Base-by-base conservation (phyloP, 2,113 vertebrate genomes). In the Corydoras maculifer region DNA sequence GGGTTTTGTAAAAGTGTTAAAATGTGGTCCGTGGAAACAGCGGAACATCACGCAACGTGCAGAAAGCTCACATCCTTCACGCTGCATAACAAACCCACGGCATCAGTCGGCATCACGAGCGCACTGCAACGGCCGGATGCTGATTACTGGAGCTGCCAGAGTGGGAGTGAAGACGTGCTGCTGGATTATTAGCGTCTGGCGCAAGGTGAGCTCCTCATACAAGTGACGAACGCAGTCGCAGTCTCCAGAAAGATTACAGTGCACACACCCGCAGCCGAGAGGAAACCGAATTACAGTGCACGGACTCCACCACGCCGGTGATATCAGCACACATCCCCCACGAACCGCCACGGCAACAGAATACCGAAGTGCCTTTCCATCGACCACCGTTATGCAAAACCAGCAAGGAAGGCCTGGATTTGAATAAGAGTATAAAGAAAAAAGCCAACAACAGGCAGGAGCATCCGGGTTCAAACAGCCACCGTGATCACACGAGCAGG, bases 11-110 rank as follows among this genome's bases (percentile, higher is more conserved):
- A 63, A 58, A 18, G 30, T 13, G 18, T 30, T 53, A 65, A 54
- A 68, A 77, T 43, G 70, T 69, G 65, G 65, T 65, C 70, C 29
- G 70, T 65, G 32, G 66, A 55, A 35, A 65, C 69, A 70, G 62
- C 15, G 58, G 54, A 65, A 60, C 70, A 72, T 51, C 55, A 51
- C 70, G 59, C 70, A 59, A 74, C 54, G 72, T 59, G 72, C 68
- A 51, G 67, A 49, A 70, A 65, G 49, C 67, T 60, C 55, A 1
- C 55, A 8, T 50, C 13, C 29, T 71, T 74, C 72, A 63, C 72
- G 63, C 68, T 68, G 68, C 58, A 78, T 78, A 74, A 68, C 70
- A 78, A 78, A 71, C 67, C 11, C 43, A 18, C 61, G 58, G 51
- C 3, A 78, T 70, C 72, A 70, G 67, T 63, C 63, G 18, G 51